phyloP scores from a whole-genome alignment of 2,888 invertebrate genomes.

The Rhyacophila evoluta region DNA sequence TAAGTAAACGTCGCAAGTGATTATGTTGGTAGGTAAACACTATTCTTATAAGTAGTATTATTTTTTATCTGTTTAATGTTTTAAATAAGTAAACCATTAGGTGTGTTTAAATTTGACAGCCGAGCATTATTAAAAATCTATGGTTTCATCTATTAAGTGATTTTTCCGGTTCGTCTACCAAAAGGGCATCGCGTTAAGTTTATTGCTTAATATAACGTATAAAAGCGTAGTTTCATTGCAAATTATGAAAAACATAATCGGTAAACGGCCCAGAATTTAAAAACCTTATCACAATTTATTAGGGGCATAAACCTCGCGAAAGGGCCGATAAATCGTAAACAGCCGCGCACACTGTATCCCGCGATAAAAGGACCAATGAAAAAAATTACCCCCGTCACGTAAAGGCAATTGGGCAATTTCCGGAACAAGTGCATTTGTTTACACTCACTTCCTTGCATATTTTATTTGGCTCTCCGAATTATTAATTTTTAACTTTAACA shows the following conservation, averaged over 20 bases:
- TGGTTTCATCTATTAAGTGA: no score
- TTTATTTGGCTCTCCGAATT: neutral
- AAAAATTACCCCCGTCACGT: slow-evolving; percentile 11
- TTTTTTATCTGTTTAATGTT: no score
- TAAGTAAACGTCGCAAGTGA: no score
- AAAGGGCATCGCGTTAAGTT: neutral
- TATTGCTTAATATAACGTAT: neutral
- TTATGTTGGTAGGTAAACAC: no score
- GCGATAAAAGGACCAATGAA: slow-evolving; percentile 15
- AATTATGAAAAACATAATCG: slow-evolving; percentile 22
- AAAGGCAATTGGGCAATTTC: neutral
- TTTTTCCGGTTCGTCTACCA: neutral
- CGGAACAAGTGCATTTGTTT: neutral
- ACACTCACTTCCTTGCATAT: neutral
- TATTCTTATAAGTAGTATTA: no score
- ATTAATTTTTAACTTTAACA: neutral
- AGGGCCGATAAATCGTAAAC: slow-evolving; percentile 14
- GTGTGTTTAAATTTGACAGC: no score
- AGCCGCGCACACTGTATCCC: neutral
- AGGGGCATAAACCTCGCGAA: neutral
- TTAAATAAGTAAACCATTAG: no score
- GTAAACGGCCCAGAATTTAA: neutral
- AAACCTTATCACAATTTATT: slow-evolving; percentile 8
- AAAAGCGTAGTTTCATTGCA: neutral
- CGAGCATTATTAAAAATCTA: no score